Conservation (phyloP, 2,888 invertebrate species). For the Syrista parreyssii region DNA sequence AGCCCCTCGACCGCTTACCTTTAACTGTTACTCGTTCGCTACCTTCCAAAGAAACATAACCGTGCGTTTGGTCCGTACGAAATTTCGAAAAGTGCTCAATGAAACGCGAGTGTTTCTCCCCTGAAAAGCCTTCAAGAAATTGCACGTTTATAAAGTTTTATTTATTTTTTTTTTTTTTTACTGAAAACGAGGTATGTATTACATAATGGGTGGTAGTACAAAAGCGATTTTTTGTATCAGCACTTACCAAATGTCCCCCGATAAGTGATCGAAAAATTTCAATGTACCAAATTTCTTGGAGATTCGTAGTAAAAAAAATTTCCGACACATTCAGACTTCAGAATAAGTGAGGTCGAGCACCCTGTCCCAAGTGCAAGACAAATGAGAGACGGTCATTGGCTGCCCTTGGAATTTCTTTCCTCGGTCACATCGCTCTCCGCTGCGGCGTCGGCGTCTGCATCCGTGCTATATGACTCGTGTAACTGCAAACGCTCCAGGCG, state of each 20-base stretch:
- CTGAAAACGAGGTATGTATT: background rate
- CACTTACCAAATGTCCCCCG: too few relatives aligned
- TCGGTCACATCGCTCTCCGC: background rate
- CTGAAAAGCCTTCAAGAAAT: background rate
- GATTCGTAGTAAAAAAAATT: background rate
- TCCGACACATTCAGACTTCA: background rate
- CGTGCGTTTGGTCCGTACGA: background rate
- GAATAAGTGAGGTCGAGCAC: background rate
- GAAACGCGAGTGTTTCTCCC: too few relatives aligned
- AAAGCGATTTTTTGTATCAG: background rate
- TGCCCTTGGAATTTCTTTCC: background rate
- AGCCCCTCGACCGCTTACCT: background rate
- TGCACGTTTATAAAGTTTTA: rapidly evolving
- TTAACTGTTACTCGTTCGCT: background rate
- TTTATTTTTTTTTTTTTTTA: too few relatives aligned
- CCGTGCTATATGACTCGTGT: constrained; percentile 34
- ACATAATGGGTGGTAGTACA: background rate
- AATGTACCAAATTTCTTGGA: background rate
- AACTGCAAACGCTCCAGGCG: constrained; percentile 24
- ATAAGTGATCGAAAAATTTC: too few relatives aligned
- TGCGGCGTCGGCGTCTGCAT: background rate
- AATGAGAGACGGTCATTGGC: background rate
- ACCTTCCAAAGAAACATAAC: background rate
- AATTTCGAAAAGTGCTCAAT: background rate
- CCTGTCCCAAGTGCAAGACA: background rate